A percentile compares a stretch with the other conserved stretches of the same genome.
These are phyloP conservation scores for Disparrhopalites patrizii DNA, from an alignment of 2,888 invertebrate genomes.

Conservation along the genomic window DNA sequence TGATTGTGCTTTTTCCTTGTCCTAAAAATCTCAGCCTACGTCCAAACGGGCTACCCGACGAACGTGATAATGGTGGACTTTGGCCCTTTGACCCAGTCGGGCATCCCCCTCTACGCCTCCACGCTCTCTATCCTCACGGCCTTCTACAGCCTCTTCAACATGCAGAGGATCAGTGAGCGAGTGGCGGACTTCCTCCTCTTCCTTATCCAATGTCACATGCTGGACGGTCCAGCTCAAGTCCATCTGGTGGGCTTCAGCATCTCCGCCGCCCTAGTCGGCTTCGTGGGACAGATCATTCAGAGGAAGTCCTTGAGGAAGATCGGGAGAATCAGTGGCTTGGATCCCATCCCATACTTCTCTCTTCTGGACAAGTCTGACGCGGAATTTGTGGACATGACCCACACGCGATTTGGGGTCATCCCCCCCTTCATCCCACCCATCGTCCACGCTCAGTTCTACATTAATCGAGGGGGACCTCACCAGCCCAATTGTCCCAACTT, in stretches of 20 bases:
- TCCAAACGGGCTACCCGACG: not conserved
- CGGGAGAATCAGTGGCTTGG: conserved; percentile 17
- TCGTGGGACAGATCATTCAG: conserved; percentile 10
- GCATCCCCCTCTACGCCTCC: conserved; percentile 6
- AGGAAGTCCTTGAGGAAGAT: not conserved
- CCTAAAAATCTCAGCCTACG: conserved; percentile 26
- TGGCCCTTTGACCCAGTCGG: conserved; percentile 9
- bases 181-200: conserved; percentile 20
- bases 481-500: conserved; percentile 25
- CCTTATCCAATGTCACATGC: conserved; percentile 3
- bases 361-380: conserved; percentile 19
- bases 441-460: conserved; percentile 25
- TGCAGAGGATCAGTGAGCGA: not conserved
- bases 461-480: conserved; percentile 20
- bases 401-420: conserved; percentile 16
- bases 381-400: conserved; percentile 21
- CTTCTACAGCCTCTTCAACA: conserved; percentile 6
- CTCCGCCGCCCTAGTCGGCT: conserved; percentile 15
- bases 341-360: conserved; percentile 3
- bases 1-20: not conserved
- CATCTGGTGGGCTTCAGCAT: conserved; percentile 23
- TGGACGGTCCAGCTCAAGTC: conserved; percentile 8
- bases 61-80: conserved; percentile 28
- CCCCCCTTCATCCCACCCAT: conserved; percentile 14
- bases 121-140: conserved; percentile 8